Evolutionary conservation across 2,888 invertebrate genomes (phyloP).

Genomic region (Shargacucullia verbasci): DNA sequence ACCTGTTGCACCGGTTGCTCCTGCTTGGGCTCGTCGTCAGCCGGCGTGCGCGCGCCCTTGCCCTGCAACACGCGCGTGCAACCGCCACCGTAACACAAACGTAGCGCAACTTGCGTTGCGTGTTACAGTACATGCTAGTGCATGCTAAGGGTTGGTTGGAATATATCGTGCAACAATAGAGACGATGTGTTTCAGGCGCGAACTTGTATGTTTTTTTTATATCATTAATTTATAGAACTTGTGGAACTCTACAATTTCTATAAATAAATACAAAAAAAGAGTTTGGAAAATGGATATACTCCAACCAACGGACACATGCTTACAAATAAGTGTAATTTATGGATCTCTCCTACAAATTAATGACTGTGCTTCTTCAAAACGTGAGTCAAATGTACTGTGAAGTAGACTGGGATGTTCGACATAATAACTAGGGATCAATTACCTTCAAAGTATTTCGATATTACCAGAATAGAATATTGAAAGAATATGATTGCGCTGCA

Average conservation of each 20-base stretch:
- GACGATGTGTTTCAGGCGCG: no score
- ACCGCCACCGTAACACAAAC: constrained; percentile 77
- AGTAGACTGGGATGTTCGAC: constrained; percentile 23
- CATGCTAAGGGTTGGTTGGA: constrained; percentile 54
- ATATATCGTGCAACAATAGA: constrained; percentile 28
- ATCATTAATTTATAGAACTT: background rate
- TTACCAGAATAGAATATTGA: constrained; percentile 48
- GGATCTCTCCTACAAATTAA: constrained; percentile 44
- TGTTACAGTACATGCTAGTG: constrained; percentile 46
- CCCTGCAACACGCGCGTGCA: constrained; percentile 83
- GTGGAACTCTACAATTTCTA: background rate
- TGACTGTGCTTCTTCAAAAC: constrained; percentile 49
- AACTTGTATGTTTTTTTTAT: no score
- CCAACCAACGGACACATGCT: constrained; percentile 73
- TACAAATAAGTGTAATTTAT: constrained; percentile 59
- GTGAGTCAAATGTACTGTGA: constrained; percentile 46
- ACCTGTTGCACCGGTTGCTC: constrained; percentile 69
- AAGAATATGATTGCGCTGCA: constrained; percentile 54
- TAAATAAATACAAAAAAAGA: background rate
- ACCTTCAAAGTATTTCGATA: constrained; percentile 40
- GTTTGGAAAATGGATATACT: constrained; percentile 50
- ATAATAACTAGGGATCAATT: constrained; percentile 26
- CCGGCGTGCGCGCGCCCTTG: constrained; percentile 81
- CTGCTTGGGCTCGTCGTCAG: constrained; percentile 75
- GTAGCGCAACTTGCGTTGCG: constrained; percentile 27